Conservation (phyloP, 2,113 vertebrate species). For the Oreochromis aureus region DNA sequence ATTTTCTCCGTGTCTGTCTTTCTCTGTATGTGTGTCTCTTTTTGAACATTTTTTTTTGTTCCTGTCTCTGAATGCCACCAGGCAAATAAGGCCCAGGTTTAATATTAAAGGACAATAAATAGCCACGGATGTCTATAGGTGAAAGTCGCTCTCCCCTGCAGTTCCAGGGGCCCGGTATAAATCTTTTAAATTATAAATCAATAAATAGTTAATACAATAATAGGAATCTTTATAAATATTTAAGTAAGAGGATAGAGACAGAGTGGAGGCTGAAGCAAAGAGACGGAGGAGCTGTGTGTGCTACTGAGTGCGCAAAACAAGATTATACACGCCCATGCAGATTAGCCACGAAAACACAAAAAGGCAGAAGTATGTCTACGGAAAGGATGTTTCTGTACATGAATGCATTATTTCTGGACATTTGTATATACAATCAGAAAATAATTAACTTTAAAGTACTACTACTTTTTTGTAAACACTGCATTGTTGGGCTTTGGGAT, state of each 20-base stretch:
- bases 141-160: conserved; percentile 70
- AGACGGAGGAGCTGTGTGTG: neutral
- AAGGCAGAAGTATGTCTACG: neutral
- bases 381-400: neutral
- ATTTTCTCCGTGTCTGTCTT: conserved; percentile 52
- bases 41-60: neutral
- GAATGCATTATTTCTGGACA: neutral
- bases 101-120: conserved; percentile 74
- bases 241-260: conserved; percentile 73
- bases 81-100: conserved; percentile 59
- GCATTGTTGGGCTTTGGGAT: neutral
- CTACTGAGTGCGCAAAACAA: neutral
- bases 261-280: conserved; percentile 38
- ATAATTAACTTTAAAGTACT: neutral
- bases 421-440: neutral
- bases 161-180: conserved; percentile 81
- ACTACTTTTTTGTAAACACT: neutral
- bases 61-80: conserved; percentile 44
- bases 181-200: conserved; percentile 98
- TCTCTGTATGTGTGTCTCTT: neutral
- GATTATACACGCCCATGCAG: neutral
- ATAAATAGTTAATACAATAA: conserved; percentile 99
- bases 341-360: neutral
- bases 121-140: conserved; percentile 70
- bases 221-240: conserved; percentile 93